Evolutionary conservation across 2,113 vertebrate genomes (phyloP).

Genomic region (Ploceus nigricollis): DNA sequence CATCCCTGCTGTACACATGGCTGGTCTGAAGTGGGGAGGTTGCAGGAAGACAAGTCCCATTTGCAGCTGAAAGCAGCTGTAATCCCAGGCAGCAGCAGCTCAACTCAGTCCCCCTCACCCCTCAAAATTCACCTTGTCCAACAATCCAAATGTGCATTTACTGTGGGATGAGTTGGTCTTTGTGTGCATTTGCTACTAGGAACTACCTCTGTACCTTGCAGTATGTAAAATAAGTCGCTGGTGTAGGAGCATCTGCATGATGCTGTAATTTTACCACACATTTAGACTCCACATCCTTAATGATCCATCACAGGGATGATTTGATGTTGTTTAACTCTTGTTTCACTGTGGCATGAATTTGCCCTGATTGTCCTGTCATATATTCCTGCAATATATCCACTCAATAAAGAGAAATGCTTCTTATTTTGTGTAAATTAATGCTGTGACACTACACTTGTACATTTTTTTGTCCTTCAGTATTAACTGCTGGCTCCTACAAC

Average conservation of each 20-base stretch:
- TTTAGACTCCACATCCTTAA: slow-evolving; percentile 67
- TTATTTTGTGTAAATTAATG: slow-evolving; percentile 54
- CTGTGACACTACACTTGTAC: background rate
- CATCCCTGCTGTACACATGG: background rate
- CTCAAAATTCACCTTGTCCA: background rate
- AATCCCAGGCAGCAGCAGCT: background rate
- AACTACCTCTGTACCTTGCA: slow-evolving; percentile 6
- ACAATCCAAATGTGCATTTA: background rate
- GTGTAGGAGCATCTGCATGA: slow-evolving; percentile 61
- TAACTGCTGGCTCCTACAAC: slow-evolving; percentile 29
- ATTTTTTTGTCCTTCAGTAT: slow-evolving; percentile 33
- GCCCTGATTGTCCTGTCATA: background rate
- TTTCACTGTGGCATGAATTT: background rate
- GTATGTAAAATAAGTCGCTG: slow-evolving; percentile 26
- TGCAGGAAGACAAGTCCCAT: background rate
- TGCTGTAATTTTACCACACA: slow-evolving; percentile 35
- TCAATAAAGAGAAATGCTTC: slow-evolving; percentile 2
- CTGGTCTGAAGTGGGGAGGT: background rate
- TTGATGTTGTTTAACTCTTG: slow-evolving; percentile 66
- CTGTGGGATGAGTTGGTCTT: background rate
- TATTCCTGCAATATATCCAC: background rate
- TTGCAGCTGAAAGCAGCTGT: background rate
- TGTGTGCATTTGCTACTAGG: background rate
- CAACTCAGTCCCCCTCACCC: background rate
- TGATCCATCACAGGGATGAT: slow-evolving; percentile 68